Base-by-base conservation (phyloP, 2,113 vertebrate species). In the Tympanuchus pallidicinctus region DNA sequence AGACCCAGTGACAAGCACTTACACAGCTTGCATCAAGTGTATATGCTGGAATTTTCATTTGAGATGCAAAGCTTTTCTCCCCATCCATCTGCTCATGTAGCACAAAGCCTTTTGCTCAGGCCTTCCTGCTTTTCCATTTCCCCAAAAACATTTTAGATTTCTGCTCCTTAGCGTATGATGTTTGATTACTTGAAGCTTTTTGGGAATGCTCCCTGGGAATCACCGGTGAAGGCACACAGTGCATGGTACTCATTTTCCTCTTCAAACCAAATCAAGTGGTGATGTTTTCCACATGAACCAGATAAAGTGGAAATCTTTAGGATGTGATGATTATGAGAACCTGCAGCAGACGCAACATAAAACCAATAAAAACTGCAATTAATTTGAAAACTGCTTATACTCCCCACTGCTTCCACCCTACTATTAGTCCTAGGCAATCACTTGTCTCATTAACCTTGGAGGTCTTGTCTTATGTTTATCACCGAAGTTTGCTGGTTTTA, bases 51-150 rank as follows among this genome's bases (percentile, higher is more conserved):
- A 34, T 32, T 72, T 11, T 43, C 34, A 40, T 70, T 59, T 28
- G 42, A n/a, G 18, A 65, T 24, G 18, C 21, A 45, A 13, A 66
- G 32, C 34, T 84, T 79, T 72, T 48, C 56, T 56, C 42, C 67
- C 8, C 21, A 56, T 7, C 17, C 27, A 54, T 25, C 47, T 0
- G 0, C 25, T 73, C 45, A 22, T 24, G 30, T 25, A 25, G 25
- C 13, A 52, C 6, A 47, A 64, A 3, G 30, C 42, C n/a, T 36
- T 28, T 36, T 24, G 22, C 45, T 84, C 56, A 43, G 56, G 65
- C 11, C 2, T 4, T 45, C 19, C 50, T 59, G 10, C 43, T 90
- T 38, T 77, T 38, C 27, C 63, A 13, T 1, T 0, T 25, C 61
- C 34, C 63, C n/a, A 27, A 12, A 85, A 72, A 85, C 38, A 56